These are phyloP conservation scores for Hylia prasina DNA, from an alignment of 2,113 vertebrate genomes.

Conservation along the genomic window DNA sequence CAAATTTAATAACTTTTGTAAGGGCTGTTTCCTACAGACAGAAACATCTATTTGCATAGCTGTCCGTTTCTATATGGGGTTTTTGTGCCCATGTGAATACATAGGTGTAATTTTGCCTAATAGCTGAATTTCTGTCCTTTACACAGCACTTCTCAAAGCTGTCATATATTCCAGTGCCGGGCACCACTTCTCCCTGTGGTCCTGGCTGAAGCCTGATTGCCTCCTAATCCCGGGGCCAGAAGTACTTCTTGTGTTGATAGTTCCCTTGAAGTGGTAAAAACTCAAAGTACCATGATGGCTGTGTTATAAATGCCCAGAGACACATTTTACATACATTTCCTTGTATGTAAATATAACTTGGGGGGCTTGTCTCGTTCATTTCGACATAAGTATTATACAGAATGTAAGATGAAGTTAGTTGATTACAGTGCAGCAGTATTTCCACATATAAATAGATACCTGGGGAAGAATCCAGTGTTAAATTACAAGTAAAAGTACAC, in stretches of 20 bases:
- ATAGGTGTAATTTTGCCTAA: not conserved
- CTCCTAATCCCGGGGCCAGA: not conserved
- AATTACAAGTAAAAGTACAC: not conserved
- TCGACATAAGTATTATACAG: fast-evolving
- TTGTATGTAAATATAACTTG: not conserved
- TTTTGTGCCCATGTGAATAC: not conserved
- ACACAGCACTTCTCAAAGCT: not conserved
- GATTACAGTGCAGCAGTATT: not conserved
- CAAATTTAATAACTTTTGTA: not conserved
- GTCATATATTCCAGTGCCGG: not conserved
- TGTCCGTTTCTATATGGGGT: not conserved
- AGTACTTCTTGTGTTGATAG: not conserved
- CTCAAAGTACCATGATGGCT: not conserved
- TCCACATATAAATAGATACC: not conserved
- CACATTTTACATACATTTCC: too few species aligned
- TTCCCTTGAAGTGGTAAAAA: not conserved
- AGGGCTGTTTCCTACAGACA: not conserved
- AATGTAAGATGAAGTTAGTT: not conserved
- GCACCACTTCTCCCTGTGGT: not conserved
- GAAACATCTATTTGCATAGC: not conserved
- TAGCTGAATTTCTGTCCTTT: not conserved
- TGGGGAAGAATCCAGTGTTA: not conserved
- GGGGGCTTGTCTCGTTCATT: not conserved
- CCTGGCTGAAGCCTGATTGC: not conserved
- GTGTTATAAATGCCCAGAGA: not conserved